Percentiles rank a stretch among this genome's conserved stretches.
These are phyloP conservation scores for Hippopotamus amphibius DNA, from an alignment of 2,113 vertebrate genomes.

Conservation along the genomic window DNA sequence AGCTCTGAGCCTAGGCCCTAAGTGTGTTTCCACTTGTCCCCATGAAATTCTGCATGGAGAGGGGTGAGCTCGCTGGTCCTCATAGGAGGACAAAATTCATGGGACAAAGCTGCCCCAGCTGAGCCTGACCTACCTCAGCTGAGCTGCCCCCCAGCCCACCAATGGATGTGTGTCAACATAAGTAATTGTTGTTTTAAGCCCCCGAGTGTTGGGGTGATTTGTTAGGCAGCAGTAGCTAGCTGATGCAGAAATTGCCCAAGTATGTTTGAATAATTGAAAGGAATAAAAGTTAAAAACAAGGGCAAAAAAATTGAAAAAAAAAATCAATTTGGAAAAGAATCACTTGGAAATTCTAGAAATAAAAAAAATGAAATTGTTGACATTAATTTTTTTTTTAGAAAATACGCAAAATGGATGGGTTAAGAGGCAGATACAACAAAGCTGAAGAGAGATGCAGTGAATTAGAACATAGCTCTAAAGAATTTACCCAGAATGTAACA, in stretches of 20 bases:
- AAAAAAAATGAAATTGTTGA: neutral
- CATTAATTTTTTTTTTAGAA: neutral
- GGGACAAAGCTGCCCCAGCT: too few relatives aligned
- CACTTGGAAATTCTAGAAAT: neutral
- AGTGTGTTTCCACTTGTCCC: neutral
- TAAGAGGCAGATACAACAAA: neutral
- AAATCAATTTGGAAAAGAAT: neutral
- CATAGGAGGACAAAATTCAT: fast-evolving
- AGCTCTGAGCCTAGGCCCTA: neutral
- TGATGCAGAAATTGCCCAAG: neutral
- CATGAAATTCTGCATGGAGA: neutral
- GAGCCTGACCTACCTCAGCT: neutral
- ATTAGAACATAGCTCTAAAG: neutral
- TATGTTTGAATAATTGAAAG: neutral
- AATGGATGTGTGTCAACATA: fast-evolving
- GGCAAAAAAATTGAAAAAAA: neutral
- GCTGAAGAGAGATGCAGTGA: neutral
- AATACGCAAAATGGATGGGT: neutral
- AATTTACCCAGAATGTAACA: neutral
- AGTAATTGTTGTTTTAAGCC: too few relatives aligned
- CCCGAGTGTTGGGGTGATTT: neutral
- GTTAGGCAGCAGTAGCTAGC: neutral
- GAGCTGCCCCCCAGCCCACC: neutral
- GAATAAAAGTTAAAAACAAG: neutral
- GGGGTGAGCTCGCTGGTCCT: too few relatives aligned